A percentile compares a stretch with the other conserved stretches of the same genome.
phyloP scores from a whole-genome alignment of 2,888 invertebrate genomes.

The Entomobrya proxima region DNA sequence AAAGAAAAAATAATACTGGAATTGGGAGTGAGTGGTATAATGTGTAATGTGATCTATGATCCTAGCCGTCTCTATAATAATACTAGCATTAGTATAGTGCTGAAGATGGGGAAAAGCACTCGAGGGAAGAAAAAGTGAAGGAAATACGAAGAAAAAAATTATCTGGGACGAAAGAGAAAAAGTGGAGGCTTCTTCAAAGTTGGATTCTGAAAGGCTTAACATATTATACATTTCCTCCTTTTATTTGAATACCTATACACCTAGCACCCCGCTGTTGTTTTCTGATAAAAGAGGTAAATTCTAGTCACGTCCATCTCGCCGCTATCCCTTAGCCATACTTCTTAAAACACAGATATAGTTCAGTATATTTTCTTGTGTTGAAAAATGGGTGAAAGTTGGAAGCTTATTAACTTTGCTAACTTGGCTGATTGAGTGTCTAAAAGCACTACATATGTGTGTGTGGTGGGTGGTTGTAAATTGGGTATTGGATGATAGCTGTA shows the following conservation, averaged over 20 bases:
- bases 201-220: background rate
- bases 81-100: background rate
- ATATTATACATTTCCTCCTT: background rate
- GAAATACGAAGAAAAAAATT: background rate
- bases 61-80: background rate
- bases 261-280: background rate
- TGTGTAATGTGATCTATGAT: slow-evolving; percentile 14
- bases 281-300: slow-evolving; percentile 39
- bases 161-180: slow-evolving; percentile 8
- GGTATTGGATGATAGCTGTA: background rate
- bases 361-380: background rate
- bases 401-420: slow-evolving; percentile 59
- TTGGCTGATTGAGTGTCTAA: slow-evolving; percentile 40
- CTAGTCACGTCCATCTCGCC: slow-evolving; percentile 48
- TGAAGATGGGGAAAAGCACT: background rate
- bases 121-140: background rate
- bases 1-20: background rate
- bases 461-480: background rate
- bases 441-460: slow-evolving; percentile 8
- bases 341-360: background rate
- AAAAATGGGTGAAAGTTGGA: slow-evolving; percentile 53
- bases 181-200: slow-evolving; percentile 12
- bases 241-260: slow-evolving; percentile 13
- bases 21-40: background rate
- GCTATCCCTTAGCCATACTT: background rate